phyloP scores from a whole-genome alignment of 2,113 vertebrate genomes.

The Silurus glanis region DNA sequence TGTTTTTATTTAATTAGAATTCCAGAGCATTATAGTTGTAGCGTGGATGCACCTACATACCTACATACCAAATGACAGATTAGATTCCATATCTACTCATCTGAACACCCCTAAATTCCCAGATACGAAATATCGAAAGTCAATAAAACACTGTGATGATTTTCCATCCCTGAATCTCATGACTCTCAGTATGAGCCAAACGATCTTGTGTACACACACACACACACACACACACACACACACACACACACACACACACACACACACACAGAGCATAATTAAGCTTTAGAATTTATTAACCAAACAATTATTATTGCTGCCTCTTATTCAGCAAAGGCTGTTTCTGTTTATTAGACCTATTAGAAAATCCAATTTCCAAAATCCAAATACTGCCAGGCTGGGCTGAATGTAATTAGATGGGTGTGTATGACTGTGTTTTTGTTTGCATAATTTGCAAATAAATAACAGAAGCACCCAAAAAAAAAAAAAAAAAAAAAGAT shows the following conservation, averaged over 20 bases:
- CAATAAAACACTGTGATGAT: background rate
- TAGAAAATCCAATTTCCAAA: constrained; percentile 16
- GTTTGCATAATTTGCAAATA: constrained; percentile 4
- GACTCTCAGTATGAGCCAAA: background rate
- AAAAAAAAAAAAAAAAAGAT: background rate
- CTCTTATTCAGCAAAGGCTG: constrained; percentile 7
- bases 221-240: no score
- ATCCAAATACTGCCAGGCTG: background rate
- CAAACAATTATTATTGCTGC: constrained; percentile 12
- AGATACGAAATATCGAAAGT: background rate
- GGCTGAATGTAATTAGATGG: background rate
- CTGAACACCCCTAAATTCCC: background rate
- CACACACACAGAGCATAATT: background rate
- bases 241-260: background rate
- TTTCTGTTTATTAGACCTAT: constrained; percentile 14
- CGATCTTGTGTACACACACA: background rate
- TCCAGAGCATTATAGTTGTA: no score
- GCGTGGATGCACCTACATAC: no score
- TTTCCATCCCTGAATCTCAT: background rate
- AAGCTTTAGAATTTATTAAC: constrained; percentile 15
- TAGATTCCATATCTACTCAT: background rate
- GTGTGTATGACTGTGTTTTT: background rate
- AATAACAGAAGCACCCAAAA: background rate
- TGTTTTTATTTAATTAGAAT: no score
- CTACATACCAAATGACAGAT: background rate